Percentiles rank a stretch among this genome's conserved stretches.
Evolutionary conservation across 64 coral and sea anemone species (phyloP).

Genomic region (Pocillopora verrucosa): DNA sequence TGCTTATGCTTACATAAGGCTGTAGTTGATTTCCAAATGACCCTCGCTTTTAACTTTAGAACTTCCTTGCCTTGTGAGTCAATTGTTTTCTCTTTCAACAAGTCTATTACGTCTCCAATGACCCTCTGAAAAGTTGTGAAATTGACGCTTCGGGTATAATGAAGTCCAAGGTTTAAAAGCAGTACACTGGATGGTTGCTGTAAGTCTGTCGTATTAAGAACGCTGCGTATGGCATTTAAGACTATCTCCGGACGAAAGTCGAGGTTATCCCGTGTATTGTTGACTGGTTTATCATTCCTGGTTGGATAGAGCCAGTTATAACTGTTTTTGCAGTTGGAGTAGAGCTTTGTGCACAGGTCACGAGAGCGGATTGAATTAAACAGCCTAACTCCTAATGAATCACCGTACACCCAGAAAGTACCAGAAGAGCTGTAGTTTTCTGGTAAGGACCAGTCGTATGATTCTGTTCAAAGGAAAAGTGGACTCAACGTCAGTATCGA

Average conservation of each 20-base stretch:
- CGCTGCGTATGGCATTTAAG: conserved; percentile 9
- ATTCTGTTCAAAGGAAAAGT: conserved; percentile 5
- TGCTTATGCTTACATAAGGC: conserved; percentile 58
- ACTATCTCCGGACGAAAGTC: conserved; percentile 57
- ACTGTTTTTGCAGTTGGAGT: conserved; percentile 25
- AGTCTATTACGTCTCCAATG: conserved; percentile 47
- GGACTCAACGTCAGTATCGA: too few species aligned
- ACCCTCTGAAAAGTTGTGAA: conserved; percentile 69
- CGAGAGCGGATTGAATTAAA: conserved; percentile 31
- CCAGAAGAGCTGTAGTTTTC: neutral
- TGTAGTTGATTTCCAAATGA: conserved; percentile 84
- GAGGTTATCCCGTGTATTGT: conserved; percentile 21
- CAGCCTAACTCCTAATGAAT: conserved; percentile 50
- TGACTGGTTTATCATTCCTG: conserved; percentile 12
- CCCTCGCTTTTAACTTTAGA: conserved; percentile 45
- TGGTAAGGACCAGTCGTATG: neutral
- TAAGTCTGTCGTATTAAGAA: conserved; percentile 3
- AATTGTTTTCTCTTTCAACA: conserved; percentile 8
- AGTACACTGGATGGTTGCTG: conserved; percentile 22
- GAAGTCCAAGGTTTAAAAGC: conserved; percentile 68
- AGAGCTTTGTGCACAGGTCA: conserved; percentile 23
- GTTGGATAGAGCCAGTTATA: conserved; percentile 63
- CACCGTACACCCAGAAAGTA: conserved; percentile 75
- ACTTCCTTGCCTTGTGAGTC: neutral
- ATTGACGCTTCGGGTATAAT: conserved; percentile 45